Evolutionary conservation across 2,113 vertebrate species (phyloP), one percentile per base, ranked within the genome.

Genomic region (Epinephelus cyanopodus): DNA sequence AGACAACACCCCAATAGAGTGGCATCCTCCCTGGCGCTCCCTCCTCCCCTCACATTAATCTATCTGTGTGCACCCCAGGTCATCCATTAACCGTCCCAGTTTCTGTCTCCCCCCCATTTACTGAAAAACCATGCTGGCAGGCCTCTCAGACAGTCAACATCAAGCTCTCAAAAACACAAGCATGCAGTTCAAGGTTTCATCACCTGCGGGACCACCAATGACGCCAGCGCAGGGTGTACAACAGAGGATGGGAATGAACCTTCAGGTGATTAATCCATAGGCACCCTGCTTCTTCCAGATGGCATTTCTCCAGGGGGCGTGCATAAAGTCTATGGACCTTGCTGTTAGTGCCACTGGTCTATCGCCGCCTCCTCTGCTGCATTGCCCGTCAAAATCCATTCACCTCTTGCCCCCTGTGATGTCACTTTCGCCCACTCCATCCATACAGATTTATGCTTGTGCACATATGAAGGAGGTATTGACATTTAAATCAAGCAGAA

Each of bases 401-500:
- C 87, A 66, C 72, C 79, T 39, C 68, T 62, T 77, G 54, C 62
- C n/a, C 75, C 68, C 13, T 4, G 17, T 75, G 76, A 86, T 72
- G 77, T 84, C 57, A 74, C 80, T n/a, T 58, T 84, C 80, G 67
- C 61, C 91, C 73, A 88, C 90, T 89, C 65, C 23, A 77, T 85
- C 81, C 66, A 79, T 58, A 69, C 64, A 80, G 78, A 86, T 90
- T 77, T 77, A 81, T 79, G 79, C 74, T 66, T 52, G 62, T 88
- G 86, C 83, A 88, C 81, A 90, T 86, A 87, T 79, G 67, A 93
- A 85, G 84, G 64, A 89, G 82, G 90, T 88, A 92, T 88, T 94
- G 86, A 86, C 93, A 95, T 93, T 92, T 90, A 85, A 90, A 83
- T 93, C 74, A 83, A 91, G 88, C 83, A 65, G 39, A 60, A 77